Base-by-base conservation (phyloP, 2,888 invertebrate species). In the Papilio protenor region DNA sequence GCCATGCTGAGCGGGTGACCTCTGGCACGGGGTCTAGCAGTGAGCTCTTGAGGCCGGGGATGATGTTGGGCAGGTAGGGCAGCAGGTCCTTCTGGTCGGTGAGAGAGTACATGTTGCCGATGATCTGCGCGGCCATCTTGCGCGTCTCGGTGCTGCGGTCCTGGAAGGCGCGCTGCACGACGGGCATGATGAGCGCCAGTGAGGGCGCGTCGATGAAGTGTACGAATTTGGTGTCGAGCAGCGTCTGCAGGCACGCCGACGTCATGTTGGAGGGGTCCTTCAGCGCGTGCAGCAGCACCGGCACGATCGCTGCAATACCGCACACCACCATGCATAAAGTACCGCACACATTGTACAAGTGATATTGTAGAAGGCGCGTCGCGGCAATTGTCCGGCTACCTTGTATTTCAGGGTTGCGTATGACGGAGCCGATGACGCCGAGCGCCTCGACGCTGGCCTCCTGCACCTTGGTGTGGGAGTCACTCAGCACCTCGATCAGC, bases 131-230 rank as follows among this genome's bases (percentile, higher is more conserved):
- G 1, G 99, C 99, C 99, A 99, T 99, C 95, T 99, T 99, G 85
- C 99, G 96, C 0, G 99, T 99, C 94, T 99, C 99, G 0, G 99
- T 99, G 73, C 98, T 98, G 81, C 99, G 96, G 93, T 99, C 99
- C 94, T 98, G 97, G 94, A 99, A 99, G 14, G 99, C 99, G 82
- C 99, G 95, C 91, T 99, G 98, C 47, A 99, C 99, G 5, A 99
- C 99, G 0, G 99, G 99, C 99, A 99, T 99, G 86, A 99, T 99
- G 75, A 99, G 96, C 79, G 99, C 99, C 33, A 99, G 95, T 0
- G 99, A 99, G 0, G 99, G 99, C 3, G 99, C 99, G 92, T 99
- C 99, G 86, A 99, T 99, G 93, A 99, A 99, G 93, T 99, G 99
- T 66, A 99, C 99, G 94, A 99, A 99, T 91, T 99, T 98, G 0